phyloP scores from a whole-genome alignment of 2,113 vertebrate species.

The Cyanoderma ruficeps region DNA sequence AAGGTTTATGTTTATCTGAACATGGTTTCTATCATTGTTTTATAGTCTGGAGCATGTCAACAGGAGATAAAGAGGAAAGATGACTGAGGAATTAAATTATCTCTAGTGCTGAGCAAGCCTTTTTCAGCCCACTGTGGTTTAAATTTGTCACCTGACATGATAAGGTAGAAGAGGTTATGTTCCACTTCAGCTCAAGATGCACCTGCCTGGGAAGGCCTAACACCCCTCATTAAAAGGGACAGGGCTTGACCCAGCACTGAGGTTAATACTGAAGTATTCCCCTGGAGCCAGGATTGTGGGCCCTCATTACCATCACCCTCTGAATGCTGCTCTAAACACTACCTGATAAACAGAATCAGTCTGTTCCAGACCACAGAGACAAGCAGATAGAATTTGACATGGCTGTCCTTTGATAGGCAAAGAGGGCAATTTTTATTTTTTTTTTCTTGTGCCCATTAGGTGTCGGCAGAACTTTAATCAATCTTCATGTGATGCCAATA shows the following conservation, averaged over 20 bases:
- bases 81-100: constrained; percentile 35
- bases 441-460: not conserved
- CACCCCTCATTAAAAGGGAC: constrained; percentile 18
- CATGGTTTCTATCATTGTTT: not conserved
- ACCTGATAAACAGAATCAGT: constrained; percentile 5
- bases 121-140: constrained; percentile 9
- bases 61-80: constrained; percentile 33
- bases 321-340: constrained; percentile 5
- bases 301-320: constrained; percentile 14
- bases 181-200: constrained; percentile 4
- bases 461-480: constrained; percentile 7
- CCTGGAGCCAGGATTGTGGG: not conserved
- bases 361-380: not conserved
- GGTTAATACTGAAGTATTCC: not conserved
- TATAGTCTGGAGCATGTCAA: not conserved
- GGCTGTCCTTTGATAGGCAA: not conserved
- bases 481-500: not conserved
- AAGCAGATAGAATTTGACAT: not conserved
- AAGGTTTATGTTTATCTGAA: not conserved
- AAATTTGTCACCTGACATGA: constrained; percentile 55
- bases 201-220: constrained; percentile 37
- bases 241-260: constrained; percentile 5
- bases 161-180: constrained; percentile 42
- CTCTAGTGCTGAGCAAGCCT: constrained; percentile 19
- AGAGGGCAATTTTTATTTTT: not conserved